phyloP scores from a whole-genome alignment of 2,888 invertebrate genomes.

The Acleris holmiana region DNA sequence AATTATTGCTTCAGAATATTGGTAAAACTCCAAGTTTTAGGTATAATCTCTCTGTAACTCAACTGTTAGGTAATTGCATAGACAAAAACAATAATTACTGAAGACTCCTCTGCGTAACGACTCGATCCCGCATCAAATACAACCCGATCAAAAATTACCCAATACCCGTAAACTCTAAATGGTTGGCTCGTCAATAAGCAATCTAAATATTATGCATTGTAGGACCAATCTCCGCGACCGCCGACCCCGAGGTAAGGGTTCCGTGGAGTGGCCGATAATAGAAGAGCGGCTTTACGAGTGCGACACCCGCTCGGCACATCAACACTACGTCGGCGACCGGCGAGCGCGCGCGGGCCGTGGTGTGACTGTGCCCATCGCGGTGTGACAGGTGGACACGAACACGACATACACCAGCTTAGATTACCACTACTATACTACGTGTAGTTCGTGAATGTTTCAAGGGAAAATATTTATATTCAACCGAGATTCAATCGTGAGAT shows the following conservation, averaged over 20 bases:
- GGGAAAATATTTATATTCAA: no score
- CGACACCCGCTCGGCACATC: slow-evolving; percentile 75
- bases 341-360: slow-evolving; percentile 43
- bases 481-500: no score
- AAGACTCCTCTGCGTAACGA: not conserved
- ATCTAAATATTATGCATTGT: slow-evolving; percentile 47
- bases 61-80: no score
- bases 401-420: not conserved
- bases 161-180: slow-evolving; percentile 6
- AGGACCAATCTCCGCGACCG: slow-evolving; percentile 46
- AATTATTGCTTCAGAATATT: no score
- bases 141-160: slow-evolving; percentile 1
- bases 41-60: no score
- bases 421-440: no score
- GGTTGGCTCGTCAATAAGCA: slow-evolving; percentile 32
- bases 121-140: not conserved
- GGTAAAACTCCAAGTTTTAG: no score
- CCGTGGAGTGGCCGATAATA: slow-evolving; percentile 70
- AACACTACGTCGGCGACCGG: slow-evolving; percentile 60
- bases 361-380: slow-evolving; percentile 47
- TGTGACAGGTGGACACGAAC: slow-evolving; percentile 38
- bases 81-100: not conserved
- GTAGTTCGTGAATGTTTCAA: not conserved
- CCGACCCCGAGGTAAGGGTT: slow-evolving; percentile 60
- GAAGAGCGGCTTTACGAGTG: slow-evolving; percentile 76